Base-by-base conservation (phyloP, 2,113 vertebrate species). In the Zapus hudsonius region DNA sequence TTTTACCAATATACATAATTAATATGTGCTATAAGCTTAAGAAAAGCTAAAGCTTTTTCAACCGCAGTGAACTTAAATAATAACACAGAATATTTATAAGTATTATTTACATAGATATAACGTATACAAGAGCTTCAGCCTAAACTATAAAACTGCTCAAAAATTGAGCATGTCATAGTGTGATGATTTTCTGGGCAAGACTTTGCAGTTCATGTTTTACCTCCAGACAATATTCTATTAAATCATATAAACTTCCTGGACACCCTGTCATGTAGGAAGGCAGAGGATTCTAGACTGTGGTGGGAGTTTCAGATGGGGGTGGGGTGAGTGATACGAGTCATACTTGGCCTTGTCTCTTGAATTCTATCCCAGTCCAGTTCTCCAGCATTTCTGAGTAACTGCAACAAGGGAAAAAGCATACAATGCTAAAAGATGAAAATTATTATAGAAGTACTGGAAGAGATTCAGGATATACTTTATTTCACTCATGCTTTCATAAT, bases 1-100 rank as follows among this genome's bases (percentile, higher is more conserved):
- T 81, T 94, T 94, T 95, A 83, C 22, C 6, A 44, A 22, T 72
- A 36, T 74, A 87, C 91, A 89, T 88, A 64, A 94, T 89, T 91
- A 89, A 91, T 78, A 55, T 78, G 36, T 79, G 63, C 64, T 87
- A 1, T 69, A 87, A 89, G 3, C 57, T 76, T 61, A 47, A 78
- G 33, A 52, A 92, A 42, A 4, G 3, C 42, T 92, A 42, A 89
- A 52, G 17, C 40, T 82, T 72, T 87, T 70, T 92, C 69, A 84
- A 55, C 93, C 47, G 78, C 66, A 64, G n/a, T 27, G 92, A 64
- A 12, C 80, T 33, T 95, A 90, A 95, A 83, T 72, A 91, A 88
- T 47, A 78, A 74, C 33, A 61, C 40, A 9, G 7, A 90, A 79
- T 25, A 33, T 63, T 40, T 92, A 33, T 73, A 87, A 73, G 13